Percentiles rank a stretch among this genome's conserved stretches.
These are phyloP conservation scores for Neodontobutis hainanensis DNA, from an alignment of 2,113 vertebrate genomes.

Conservation along the genomic window DNA sequence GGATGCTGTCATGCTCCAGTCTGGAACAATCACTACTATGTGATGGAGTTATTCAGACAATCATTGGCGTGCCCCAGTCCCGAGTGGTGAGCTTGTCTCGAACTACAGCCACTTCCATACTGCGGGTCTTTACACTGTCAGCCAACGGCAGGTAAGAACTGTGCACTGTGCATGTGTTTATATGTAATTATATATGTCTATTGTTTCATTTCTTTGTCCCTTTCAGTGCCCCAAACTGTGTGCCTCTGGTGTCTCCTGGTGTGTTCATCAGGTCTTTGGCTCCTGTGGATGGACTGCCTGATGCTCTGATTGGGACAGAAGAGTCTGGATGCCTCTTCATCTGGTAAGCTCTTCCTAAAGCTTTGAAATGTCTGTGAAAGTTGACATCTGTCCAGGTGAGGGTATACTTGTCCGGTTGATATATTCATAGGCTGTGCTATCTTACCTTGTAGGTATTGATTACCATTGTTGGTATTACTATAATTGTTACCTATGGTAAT, in stretches of 20 bases:
- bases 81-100: conserved; percentile 60
- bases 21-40: conserved; percentile 41
- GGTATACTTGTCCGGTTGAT: too few relatives aligned
- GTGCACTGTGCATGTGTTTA: background rate
- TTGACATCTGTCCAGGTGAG: too few relatives aligned
- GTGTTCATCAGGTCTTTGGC: conserved; percentile 57
- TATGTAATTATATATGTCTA: background rate
- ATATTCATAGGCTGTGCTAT: too few relatives aligned
- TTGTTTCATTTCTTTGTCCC: background rate
- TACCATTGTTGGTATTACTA: too few relatives aligned
- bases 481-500: too few relatives aligned
- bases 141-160: conserved; percentile 51
- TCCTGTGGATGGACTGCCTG: conserved; percentile 59
- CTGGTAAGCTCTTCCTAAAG: conserved; percentile 52
- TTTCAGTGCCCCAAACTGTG: background rate
- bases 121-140: conserved; percentile 56
- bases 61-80: conserved; percentile 38
- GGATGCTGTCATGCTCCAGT: conserved; percentile 61
- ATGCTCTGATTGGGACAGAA: conserved; percentile 68
- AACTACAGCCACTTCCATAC: conserved; percentile 26
- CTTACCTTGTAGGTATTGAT: too few relatives aligned
- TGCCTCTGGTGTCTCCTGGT: conserved; percentile 48
- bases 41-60: conserved; percentile 50
- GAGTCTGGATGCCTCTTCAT: conserved; percentile 56
- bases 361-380: too few relatives aligned